Percentiles rank a stretch among this genome's conserved stretches.
Evolutionary conservation across 2,797 vertebrate species (phyloP).

Genomic region (Muraenolepis orangiensis): DNA sequence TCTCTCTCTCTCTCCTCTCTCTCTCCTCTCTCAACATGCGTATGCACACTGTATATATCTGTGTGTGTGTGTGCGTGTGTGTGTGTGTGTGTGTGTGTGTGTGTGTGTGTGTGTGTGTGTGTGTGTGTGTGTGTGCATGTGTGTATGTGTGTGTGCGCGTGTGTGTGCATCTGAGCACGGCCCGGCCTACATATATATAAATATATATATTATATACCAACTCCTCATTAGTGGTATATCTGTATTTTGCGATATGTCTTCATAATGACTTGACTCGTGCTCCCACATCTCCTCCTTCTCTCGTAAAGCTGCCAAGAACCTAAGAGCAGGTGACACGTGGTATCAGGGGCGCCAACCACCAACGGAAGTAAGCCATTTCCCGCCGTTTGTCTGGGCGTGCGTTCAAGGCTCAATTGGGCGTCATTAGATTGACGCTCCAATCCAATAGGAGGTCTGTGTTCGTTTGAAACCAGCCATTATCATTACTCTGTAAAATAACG

Average conservation of each 20-base stretch:
- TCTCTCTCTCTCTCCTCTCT: no score
- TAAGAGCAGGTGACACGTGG: background rate
- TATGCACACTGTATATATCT: no score
- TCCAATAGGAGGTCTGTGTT: background rate
- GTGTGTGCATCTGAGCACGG: no score
- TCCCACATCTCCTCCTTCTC: constrained; percentile 1
- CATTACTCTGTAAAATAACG: background rate
- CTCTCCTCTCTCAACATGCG: no score
- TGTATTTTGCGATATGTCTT: constrained; percentile 33
- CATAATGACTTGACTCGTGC: constrained; percentile 32
- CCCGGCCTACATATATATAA: no score
- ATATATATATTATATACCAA: no score
- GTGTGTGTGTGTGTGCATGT: no score
- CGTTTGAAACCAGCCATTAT: background rate
- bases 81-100: no score
- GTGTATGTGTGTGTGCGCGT: background rate
- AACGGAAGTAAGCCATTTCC: background rate
- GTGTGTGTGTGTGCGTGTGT: no score
- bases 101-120: no score
- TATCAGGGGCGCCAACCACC: background rate
- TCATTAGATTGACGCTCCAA: background rate
- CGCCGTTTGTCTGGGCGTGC: background rate
- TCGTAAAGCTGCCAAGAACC: background rate
- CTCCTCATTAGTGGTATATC: constrained; percentile 32
- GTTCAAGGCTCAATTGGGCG: background rate